Evolutionary conservation across 2,888 invertebrate genomes (phyloP), one percentile per base, ranked within the genome.

Genomic region (Acleris laterana): DNA sequence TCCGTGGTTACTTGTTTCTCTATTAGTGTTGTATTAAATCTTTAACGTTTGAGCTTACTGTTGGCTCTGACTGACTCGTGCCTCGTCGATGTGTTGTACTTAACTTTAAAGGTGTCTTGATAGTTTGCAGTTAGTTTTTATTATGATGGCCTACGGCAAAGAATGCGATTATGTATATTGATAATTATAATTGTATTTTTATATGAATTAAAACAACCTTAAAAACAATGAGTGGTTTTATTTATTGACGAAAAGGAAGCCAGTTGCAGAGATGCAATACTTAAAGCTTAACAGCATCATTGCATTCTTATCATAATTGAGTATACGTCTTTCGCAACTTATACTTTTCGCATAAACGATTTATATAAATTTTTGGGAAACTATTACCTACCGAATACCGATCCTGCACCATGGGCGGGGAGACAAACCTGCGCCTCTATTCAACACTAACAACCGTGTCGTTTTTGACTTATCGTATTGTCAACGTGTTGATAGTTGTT

Each of bases 151-250:
- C 87, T 83, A 73, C 77, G 81, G 83, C 77, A 83, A 86, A 82
- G 84, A 66, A 82, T 82, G 87, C 87, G 82, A 85, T 87, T 87
- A 89, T 90, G 87, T 88, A 85, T 90, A 87, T 84, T 87, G 71
- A 83, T 85, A 80, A 87, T 83, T 80, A 88, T 85, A 84, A 88
- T 87, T 89, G 90, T 90, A 91, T 90, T 91, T 91, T 91, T 91
- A 89, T 91, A 91, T 89, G 80, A 85, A 90, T 89, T 89, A 90
- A 86, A 88, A 84, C 81, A 82, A 81, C 80, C 77, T 83, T 66
- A 68, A 64, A 13, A 77, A 79, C 79, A 52, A 28, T 5, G 20
- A 19, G 63, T 70, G 73, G 84, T 83, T 88, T 77, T 17, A 42
- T 5, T 5, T 46, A 7, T 1, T 42, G 22, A 22, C 7, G 38